Percentiles rank a stretch among this genome's conserved stretches.
Conservation (phyloP, 2,113 vertebrate genomes). For the Hippocampus zosterae region DNA sequence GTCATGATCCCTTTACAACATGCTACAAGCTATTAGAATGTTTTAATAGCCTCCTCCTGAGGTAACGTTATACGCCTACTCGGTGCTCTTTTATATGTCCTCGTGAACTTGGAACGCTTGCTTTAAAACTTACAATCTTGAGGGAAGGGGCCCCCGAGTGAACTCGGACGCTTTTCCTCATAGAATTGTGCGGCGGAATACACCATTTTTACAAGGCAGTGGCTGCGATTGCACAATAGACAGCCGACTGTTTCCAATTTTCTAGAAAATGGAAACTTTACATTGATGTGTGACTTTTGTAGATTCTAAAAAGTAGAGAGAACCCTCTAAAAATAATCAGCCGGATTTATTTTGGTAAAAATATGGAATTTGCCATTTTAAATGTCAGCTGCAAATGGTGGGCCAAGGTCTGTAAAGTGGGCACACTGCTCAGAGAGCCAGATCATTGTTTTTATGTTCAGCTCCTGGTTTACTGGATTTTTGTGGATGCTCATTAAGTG, state of each 20-base stretch:
- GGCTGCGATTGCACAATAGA: neutral
- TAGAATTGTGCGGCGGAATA: neutral
- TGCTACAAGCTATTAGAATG: constrained; percentile 26
- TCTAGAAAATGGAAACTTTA: constrained; percentile 11
- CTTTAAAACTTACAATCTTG: constrained; percentile 34
- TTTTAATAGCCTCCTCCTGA: constrained; percentile 38
- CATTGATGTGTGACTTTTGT: constrained; percentile 21
- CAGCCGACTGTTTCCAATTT: neutral
- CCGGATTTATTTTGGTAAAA: constrained; percentile 5
- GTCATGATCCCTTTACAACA: constrained; percentile 26
- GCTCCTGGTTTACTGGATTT: constrained; percentile 4
- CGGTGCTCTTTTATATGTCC: constrained; percentile 40
- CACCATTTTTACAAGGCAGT: neutral
- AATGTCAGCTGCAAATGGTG: neutral
- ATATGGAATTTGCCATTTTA: neutral
- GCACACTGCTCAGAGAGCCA: constrained; percentile 5
- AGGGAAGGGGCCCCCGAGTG: constrained; percentile 23
- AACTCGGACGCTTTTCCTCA: neutral
- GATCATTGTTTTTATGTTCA: constrained; percentile 11
- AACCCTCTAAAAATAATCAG: constrained; percentile 22
- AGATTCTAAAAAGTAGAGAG: constrained; percentile 3
- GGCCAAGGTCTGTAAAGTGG: constrained; percentile 9
- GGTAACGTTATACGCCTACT: constrained; percentile 39
- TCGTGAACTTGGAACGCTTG: constrained; percentile 42
- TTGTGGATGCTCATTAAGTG: constrained; percentile 1